Evolutionary conservation across 1,140 invertebrate species (phyloP).

Genomic region (Microplitis mediator): DNA sequence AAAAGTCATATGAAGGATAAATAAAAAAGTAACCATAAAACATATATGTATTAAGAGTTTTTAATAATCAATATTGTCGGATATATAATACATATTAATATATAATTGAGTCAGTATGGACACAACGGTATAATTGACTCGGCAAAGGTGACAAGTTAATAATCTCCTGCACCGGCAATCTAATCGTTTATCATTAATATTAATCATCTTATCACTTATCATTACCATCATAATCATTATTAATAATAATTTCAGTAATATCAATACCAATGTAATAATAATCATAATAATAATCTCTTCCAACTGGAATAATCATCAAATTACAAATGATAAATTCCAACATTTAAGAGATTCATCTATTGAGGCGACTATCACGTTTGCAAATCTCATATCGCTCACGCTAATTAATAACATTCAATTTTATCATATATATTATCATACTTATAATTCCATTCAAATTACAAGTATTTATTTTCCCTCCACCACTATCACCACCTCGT

Average conservation of each 20-base stretch:
- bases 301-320: neutral
- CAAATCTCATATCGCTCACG: constrained; percentile 15
- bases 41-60: constrained; percentile 56
- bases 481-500: constrained; percentile 56
- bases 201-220: constrained; percentile 24
- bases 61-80: constrained; percentile 62
- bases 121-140: constrained; percentile 56
- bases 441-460: constrained; percentile 28
- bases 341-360: too few relatives aligned
- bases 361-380: constrained; percentile 25
- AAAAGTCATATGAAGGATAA: too few relatives aligned
- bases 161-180: constrained; percentile 30
- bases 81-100: constrained; percentile 59
- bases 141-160: constrained; percentile 47
- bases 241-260: neutral
- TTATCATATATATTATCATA: constrained; percentile 33
- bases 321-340: too few relatives aligned
- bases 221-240: neutral
- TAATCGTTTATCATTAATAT: too few relatives aligned
- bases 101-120: constrained; percentile 59
- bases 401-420: too few relatives aligned
- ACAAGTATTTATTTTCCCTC: constrained; percentile 35
- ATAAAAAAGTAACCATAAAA: too few relatives aligned
- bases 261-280: neutral
- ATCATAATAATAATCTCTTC: too few relatives aligned